Conservation (phyloP, 2,888 invertebrate genomes). For the Parapristionchus giblindavisi region DNA sequence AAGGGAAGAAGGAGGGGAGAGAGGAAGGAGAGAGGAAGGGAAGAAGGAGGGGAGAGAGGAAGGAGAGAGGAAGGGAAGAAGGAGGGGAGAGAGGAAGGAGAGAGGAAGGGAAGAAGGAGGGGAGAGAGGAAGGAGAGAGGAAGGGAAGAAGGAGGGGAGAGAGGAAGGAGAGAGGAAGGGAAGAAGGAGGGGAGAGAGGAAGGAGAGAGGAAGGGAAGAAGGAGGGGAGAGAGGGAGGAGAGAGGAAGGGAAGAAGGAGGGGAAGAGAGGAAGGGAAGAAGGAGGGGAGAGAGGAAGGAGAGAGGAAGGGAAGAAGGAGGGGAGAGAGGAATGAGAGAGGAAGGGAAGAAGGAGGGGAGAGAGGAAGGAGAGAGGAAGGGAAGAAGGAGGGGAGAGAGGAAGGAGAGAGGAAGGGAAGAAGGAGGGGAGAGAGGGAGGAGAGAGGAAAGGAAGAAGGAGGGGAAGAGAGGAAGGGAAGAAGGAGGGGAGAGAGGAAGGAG, state of each 20-base stretch:
- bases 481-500: not conserved
- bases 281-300: not conserved
- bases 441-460: not conserved
- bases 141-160: no score
- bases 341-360: not conserved
- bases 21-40: no score
- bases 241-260: not conserved
- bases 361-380: not conserved
- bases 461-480: slow-evolving; percentile 1
- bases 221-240: not conserved
- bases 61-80: no score
- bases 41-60: no score
- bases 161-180: not conserved
- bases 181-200: not conserved
- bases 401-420: not conserved
- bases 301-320: not conserved
- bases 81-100: no score
- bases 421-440: not conserved
- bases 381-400: not conserved
- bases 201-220: not conserved
- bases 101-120: no score
- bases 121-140: no score
- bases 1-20: not conserved
- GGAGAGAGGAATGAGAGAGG: no score
- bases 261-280: slow-evolving; percentile 4